Percentiles rank a stretch among this genome's conserved stretches.
phyloP scores from a whole-genome alignment of 2,113 vertebrate species.

The Tachysurus fulvidraco region DNA sequence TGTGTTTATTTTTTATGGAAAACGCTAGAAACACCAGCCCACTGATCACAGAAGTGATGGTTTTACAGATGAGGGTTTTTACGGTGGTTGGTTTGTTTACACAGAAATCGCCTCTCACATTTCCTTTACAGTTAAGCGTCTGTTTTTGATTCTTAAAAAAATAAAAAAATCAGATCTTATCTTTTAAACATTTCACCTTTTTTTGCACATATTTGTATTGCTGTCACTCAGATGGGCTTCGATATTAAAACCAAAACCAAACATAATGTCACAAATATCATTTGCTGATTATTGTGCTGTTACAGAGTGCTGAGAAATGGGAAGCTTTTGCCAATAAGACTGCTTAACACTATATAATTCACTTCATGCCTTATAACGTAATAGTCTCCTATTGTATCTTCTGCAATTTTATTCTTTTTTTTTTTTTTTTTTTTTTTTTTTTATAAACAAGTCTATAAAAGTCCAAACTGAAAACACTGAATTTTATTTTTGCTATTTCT shows the following conservation, averaged over 20 bases:
- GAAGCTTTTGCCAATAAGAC: conserved; percentile 15
- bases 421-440: neutral
- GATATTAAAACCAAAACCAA: neutral
- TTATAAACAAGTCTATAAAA: neutral
- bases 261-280: neutral
- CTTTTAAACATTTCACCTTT: conserved; percentile 15
- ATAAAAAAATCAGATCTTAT: neutral
- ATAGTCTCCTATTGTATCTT: neutral
- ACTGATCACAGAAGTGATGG: conserved; percentile 21
- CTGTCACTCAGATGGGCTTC: neutral
- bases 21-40: conserved; percentile 7
- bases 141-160: conserved; percentile 1
- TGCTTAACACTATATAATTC: conserved; percentile 17
- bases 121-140: neutral
- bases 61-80: conserved; percentile 25
- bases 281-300: neutral
- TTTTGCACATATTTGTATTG: conserved; percentile 11
- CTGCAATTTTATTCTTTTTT: conserved; percentile 3
- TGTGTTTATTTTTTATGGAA: conserved; percentile 11
- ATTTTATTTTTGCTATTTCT: conserved; percentile 3
- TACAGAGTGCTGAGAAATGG: neutral
- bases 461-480: conserved; percentile 47
- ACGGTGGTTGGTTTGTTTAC: conserved; percentile 41
- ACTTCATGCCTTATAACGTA: conserved; percentile 2
- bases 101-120: neutral